A percentile compares a stretch with the other conserved stretches of the same genome.
Evolutionary conservation across 1,140 invertebrate genomes (phyloP).

Genomic region (Coenobita brevimanus): DNA sequence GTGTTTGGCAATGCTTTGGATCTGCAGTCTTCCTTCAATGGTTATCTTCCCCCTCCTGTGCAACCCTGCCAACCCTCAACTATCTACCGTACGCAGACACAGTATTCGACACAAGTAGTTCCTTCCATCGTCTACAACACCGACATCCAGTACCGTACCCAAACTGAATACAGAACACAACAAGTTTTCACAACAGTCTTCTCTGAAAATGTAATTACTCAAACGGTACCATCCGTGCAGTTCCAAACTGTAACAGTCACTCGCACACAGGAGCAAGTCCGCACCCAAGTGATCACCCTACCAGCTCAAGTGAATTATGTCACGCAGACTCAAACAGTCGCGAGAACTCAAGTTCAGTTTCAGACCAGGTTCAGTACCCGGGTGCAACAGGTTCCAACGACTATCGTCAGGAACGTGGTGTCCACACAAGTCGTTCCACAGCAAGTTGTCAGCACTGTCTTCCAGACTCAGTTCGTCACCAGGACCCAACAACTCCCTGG

Average conservation of each 20-base stretch:
- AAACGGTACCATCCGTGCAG: conserved; percentile 21
- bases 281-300: conserved; percentile 49
- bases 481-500: conserved; percentile 52
- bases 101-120: conserved; percentile 34
- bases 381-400: conserved; percentile 49
- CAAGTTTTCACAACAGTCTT: conserved; percentile 53
- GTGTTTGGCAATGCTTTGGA: conserved; percentile 36
- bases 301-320: conserved; percentile 54
- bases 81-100: conserved; percentile 17
- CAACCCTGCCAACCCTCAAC: conserved; percentile 24
- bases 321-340: conserved; percentile 38
- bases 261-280: conserved; percentile 31
- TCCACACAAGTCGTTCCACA: conserved; percentile 57
- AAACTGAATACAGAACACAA: conserved; percentile 17
- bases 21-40: conserved; percentile 26
- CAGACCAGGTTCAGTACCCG: conserved; percentile 41
- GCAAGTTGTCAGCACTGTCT: conserved; percentile 54
- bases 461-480: conserved; percentile 46
- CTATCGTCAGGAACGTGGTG: conserved; percentile 37
- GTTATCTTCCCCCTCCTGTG: conserved; percentile 39
- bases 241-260: conserved; percentile 45
- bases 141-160: conserved; percentile 30
- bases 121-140: conserved; percentile 44
- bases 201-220: conserved; percentile 35
- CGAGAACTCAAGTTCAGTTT: conserved; percentile 38